phyloP scores from a whole-genome alignment of 2,797 vertebrate species.

The Chanos chanos region DNA sequence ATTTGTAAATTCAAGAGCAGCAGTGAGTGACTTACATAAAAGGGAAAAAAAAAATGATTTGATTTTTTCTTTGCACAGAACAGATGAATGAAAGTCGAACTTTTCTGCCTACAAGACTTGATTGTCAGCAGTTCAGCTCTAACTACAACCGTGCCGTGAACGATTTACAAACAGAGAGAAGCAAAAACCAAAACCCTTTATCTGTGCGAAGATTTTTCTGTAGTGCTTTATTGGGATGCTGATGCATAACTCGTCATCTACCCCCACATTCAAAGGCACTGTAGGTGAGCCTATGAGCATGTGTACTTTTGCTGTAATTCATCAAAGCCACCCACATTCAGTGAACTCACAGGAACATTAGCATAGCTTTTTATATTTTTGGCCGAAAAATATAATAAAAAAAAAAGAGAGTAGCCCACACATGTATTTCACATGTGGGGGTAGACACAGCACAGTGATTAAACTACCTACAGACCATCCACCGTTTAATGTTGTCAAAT shows the following conservation, averaged over 20 bases:
- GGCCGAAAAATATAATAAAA: not conserved
- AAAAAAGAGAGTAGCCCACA: conserved; percentile 57
- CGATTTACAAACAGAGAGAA: too few species aligned
- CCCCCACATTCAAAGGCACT: conserved; percentile 34
- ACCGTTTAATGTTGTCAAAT: conserved; percentile 53
- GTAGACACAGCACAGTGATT: conserved; percentile 62
- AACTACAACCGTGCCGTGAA: too few species aligned
- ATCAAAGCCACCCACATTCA: conserved; percentile 42
- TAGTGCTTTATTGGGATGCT: conserved; percentile 7
- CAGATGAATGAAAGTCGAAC: too few species aligned
- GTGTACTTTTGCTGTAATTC: conserved; percentile 35
- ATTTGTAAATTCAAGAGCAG: too few species aligned
- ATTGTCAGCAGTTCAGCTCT: too few species aligned
- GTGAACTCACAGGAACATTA: conserved; percentile 26
- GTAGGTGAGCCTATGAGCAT: conserved; percentile 41
- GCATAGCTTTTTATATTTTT: conserved; percentile 26
- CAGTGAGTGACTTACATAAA: too few species aligned
- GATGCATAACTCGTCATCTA: conserved; percentile 12
- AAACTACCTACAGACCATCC: conserved; percentile 59
- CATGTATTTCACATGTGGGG: conserved; percentile 55
- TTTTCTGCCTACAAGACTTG: too few species aligned
- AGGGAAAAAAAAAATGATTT: too few species aligned
- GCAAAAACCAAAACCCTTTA: too few species aligned
- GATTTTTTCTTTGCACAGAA: too few species aligned
- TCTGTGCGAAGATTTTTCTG: too few species aligned